phyloP scores from a whole-genome alignment of 2,797 vertebrate genomes.

The Rhinophrynus dorsalis region DNA sequence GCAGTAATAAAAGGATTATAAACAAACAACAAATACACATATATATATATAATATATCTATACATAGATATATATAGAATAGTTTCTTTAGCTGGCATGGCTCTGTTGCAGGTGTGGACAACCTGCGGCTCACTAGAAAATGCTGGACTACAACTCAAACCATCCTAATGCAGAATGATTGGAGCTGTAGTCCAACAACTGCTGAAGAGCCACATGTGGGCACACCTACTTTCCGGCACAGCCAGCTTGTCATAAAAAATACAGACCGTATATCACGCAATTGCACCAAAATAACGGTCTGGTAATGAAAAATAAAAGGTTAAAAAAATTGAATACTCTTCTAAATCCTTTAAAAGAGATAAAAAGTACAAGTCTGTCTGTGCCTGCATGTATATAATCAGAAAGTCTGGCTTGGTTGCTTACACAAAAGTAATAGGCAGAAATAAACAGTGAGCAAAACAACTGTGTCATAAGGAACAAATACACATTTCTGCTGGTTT shows the following conservation, averaged over 20 bases:
- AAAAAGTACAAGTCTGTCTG: neutral
- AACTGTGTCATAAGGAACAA: no score
- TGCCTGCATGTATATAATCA: neutral
- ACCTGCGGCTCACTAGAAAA: no score
- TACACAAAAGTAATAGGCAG: no score
- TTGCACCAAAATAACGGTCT: neutral
- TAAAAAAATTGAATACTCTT: constrained; percentile 9
- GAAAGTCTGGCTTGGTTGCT: neutral
- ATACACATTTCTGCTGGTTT: no score
- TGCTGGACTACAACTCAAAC: no score
- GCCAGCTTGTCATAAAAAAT: constrained; percentile 29
- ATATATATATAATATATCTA: constrained; percentile 14
- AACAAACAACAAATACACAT: constrained; percentile 13
- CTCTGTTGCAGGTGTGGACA: neutral
- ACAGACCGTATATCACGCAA: neutral
- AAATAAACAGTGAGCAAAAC: no score
- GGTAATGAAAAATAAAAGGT: constrained; percentile 4
- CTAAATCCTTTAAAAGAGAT: neutral
- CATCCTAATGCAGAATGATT: no score
- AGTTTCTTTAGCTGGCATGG: constrained; percentile 13
- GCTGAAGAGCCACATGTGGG: no score
- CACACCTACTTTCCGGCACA: no score
- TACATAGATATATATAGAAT: constrained; percentile 14
- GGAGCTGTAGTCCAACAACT: no score
- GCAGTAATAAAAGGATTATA: constrained; percentile 14